Evolutionary conservation across 1,140 invertebrate species (phyloP).

Genomic region (Bombus breviceps): DNA sequence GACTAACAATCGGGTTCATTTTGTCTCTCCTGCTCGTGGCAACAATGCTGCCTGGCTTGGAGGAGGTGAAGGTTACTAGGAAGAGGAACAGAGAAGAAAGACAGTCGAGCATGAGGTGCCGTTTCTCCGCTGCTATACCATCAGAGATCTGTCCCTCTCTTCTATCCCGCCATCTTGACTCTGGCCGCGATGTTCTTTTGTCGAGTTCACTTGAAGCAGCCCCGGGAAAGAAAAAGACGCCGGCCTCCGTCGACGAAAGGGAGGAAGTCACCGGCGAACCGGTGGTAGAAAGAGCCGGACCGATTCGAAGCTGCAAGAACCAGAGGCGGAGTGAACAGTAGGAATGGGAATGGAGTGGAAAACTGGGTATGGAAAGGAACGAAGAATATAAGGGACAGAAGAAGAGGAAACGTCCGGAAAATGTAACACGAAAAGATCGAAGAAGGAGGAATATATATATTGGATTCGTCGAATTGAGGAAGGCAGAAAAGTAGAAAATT

Average conservation of each 20-base stretch:
- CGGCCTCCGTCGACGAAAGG: constrained; percentile 52
- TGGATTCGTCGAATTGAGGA: neutral
- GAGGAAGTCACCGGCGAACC: constrained; percentile 50
- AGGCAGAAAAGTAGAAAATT: neutral
- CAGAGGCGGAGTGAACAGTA: neutral
- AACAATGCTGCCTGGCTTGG: constrained; percentile 72
- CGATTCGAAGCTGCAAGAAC: constrained; percentile 14
- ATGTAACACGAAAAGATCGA: constrained; percentile 27
- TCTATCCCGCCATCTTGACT: constrained; percentile 77
- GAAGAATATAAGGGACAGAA: neutral
- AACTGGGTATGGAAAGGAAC: constrained; percentile 19
- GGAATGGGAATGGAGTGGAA: constrained; percentile 21
- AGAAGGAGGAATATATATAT: neutral
- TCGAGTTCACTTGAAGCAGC: constrained; percentile 72
- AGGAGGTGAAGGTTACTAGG: constrained; percentile 42
- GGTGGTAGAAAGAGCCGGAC: constrained; percentile 12
- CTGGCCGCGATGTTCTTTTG: constrained; percentile 76
- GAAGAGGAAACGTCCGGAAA: constrained; percentile 50
- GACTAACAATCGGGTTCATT: constrained; percentile 79
- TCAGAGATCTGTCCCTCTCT: constrained; percentile 33
- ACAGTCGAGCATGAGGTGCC: neutral
- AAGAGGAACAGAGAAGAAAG: constrained; percentile 9
- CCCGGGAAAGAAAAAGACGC: constrained; percentile 68
- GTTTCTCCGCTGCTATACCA: constrained; percentile 28
- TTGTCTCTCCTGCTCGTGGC: constrained; percentile 78